These are phyloP conservation scores for Tachina grossa DNA, from an alignment of 2,888 invertebrate species.

Conservation along the genomic window DNA sequence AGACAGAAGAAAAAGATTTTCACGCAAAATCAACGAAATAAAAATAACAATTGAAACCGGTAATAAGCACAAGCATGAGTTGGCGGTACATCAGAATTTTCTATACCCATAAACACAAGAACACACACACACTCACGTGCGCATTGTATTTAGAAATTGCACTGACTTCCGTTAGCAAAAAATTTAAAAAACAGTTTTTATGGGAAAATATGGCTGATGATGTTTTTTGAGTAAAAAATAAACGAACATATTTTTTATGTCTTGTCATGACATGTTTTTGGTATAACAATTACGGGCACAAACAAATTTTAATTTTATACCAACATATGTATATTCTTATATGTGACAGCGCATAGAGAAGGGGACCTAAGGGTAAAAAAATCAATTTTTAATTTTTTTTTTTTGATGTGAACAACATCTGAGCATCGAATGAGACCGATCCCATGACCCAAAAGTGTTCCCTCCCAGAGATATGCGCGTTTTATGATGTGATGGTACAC, in stretches of 20 bases:
- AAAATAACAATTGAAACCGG: slow-evolving; percentile 39
- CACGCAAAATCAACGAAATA: not conserved
- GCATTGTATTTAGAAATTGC: slow-evolving; percentile 25
- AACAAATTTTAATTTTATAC: not conserved
- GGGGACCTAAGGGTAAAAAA: no score
- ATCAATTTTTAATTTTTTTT: no score
- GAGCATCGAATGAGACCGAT: no score
- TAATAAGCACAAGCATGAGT: slow-evolving; percentile 18
- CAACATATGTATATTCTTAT: not conserved
- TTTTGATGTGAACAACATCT: no score
- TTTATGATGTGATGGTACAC: no score
- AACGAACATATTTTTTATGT: not conserved
- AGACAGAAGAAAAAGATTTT: slow-evolving; percentile 10
- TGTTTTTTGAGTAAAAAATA: slow-evolving; percentile 5
- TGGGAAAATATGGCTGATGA: slow-evolving; percentile 1
- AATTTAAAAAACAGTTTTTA: not conserved
- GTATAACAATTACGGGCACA: not conserved
- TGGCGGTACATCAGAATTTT: not conserved
- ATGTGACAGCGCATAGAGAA: no score
- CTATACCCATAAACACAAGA: no score
- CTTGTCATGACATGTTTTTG: slow-evolving; percentile 5
- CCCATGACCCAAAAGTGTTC: no score
- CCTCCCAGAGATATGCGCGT: no score
- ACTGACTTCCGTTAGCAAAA: slow-evolving; percentile 37
- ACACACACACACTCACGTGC: no score